These are phyloP conservation scores for Opisthocomus hoazin DNA, from an alignment of 2,113 vertebrate species.

Conservation along the genomic window DNA sequence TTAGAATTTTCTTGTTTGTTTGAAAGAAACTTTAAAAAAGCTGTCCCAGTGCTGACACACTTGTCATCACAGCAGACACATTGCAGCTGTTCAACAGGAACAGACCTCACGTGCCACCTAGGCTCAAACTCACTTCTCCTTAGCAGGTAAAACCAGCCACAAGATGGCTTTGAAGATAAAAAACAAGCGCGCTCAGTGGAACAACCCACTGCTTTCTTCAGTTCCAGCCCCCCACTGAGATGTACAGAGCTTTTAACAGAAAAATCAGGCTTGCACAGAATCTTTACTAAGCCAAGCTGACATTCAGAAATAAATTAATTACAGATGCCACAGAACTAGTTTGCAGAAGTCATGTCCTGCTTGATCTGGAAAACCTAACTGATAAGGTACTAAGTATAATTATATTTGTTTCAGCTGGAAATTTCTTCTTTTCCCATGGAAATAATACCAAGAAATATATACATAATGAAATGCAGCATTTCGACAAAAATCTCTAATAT, in stretches of 20 bases:
- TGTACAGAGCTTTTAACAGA: background rate
- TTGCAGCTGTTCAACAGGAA: background rate
- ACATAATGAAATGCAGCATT: background rate
- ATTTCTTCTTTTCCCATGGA: background rate
- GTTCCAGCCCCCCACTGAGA: background rate
- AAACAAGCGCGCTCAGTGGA: background rate
- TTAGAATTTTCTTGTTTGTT: background rate
- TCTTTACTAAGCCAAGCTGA: background rate
- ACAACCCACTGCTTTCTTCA: background rate
- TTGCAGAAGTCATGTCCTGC: background rate
- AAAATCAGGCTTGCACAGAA: background rate
- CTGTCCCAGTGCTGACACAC: background rate
- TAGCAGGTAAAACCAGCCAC: background rate
- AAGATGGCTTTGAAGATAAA: background rate
- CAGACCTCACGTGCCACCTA: background rate
- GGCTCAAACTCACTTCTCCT: background rate
- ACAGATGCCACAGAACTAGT: background rate
- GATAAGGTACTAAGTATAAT: background rate
- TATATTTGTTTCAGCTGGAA: background rate
- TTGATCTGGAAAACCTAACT: background rate
- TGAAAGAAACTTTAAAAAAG: background rate
- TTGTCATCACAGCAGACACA: background rate
- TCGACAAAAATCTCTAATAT: background rate
- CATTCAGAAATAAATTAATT: background rate
- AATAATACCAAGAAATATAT: background rate